phyloP scores from a whole-genome alignment of 2,113 vertebrate species.

The cattle (Bos taurus) region ARS-UCD2.0 NC_037339.1:84843001-84843500 shows the following conservation, averaged over 20 bases:
- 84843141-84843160: no score
- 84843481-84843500: not conserved
- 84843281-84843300: not conserved
- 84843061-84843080: not conserved
- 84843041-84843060: not conserved
- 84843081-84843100: fast-evolving
- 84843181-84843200: fast-evolving
- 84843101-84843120: not conserved
- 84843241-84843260: no score
- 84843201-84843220: not conserved
- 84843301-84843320: no score
- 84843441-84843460: not conserved
- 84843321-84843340: not conserved
- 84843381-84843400: not conserved
- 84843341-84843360: no score
- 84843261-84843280: not conserved
- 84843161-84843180: fast-evolving
- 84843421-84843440: not conserved
- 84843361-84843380: not conserved
- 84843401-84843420: fast-evolving
- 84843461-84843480: not conserved
- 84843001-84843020: not conserved
- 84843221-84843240: not conserved
- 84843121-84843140: not conserved
- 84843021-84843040: not conserved